A percentile compares a stretch with the other conserved stretches of the same genome.
Evolutionary conservation across 2,113 vertebrate species (phyloP).

Genomic region (Triplophysa siluroides): DNA sequence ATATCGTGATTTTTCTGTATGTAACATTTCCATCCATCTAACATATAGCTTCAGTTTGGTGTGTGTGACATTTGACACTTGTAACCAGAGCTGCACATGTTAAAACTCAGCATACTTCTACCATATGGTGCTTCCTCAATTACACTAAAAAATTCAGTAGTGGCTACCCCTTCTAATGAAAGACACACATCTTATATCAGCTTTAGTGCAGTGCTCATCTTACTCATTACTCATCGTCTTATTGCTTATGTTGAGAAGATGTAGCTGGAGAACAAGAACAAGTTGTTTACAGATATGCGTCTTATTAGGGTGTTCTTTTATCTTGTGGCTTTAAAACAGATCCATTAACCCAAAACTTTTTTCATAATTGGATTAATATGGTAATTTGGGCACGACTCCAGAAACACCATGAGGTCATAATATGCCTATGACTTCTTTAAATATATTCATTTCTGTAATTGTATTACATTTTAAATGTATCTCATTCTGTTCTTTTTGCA

Average conservation of each 20-base stretch:
- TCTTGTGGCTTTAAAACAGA: neutral
- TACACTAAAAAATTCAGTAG: slow-evolving; percentile 67
- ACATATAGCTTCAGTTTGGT: slow-evolving; percentile 13
- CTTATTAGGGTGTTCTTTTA: neutral
- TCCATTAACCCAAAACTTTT: too few species aligned
- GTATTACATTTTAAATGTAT: neutral
- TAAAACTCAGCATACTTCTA: slow-evolving; percentile 38
- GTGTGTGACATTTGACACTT: slow-evolving; percentile 43
- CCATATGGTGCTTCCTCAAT: slow-evolving; percentile 62
- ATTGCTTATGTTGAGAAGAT: neutral
- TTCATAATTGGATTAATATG: too few species aligned
- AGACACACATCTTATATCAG: slow-evolving; percentile 37
- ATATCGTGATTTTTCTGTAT: too few species aligned
- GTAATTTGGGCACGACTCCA: too few species aligned
- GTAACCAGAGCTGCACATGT: slow-evolving; percentile 44
- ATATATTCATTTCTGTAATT: too few species aligned
- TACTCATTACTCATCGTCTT: slow-evolving; percentile 18
- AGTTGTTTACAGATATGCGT: neutral
- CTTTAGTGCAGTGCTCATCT: slow-evolving; percentile 28
- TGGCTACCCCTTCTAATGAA: slow-evolving; percentile 17
- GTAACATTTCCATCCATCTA: slow-evolving; percentile 6
- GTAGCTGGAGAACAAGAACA: neutral
- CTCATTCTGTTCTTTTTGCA: slow-evolving; percentile 24
- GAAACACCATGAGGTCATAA: neutral
- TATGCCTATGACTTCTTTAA: neutral